phyloP scores from a whole-genome alignment of 2,888 invertebrate genomes.

The Parelbella ahira region DNA sequence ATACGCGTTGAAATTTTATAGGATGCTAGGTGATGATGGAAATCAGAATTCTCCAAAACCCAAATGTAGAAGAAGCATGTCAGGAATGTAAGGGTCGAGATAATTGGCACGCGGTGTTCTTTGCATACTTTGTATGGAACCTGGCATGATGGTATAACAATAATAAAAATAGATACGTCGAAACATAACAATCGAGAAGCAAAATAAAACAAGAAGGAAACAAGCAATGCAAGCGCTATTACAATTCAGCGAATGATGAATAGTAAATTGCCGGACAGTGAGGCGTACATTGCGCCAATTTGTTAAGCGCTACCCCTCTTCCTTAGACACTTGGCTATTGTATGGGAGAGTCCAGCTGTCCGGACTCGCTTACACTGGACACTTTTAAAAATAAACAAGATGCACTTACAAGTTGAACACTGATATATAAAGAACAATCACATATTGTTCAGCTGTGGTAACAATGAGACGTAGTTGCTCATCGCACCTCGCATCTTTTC shows the following conservation, averaged over 20 bases:
- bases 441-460: slow-evolving; percentile 41
- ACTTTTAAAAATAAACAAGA: slow-evolving; percentile 65
- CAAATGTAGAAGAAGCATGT: too few relatives aligned
- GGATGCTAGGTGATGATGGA: neutral
- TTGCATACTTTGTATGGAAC: too few relatives aligned
- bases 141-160: too few relatives aligned
- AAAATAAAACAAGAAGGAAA: slow-evolving; percentile 36
- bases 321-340: slow-evolving; percentile 31
- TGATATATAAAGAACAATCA: slow-evolving; percentile 41
- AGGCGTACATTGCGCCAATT: slow-evolving; percentile 48
- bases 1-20: too few relatives aligned
- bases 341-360: slow-evolving; percentile 25
- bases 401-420: slow-evolving; percentile 63
- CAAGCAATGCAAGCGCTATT: slow-evolving; percentile 44
- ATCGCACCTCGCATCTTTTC: too few relatives aligned
- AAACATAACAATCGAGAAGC: too few relatives aligned
- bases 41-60: too few relatives aligned
- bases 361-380: slow-evolving; percentile 38
- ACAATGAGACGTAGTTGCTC: slow-evolving; percentile 26
- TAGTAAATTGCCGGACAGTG: slow-evolving; percentile 54
- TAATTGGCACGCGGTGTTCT: too few relatives aligned
- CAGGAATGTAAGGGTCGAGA: too few relatives aligned
- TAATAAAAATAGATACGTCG: too few relatives aligned
- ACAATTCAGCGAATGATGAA: slow-evolving; percentile 51
- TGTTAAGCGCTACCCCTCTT: slow-evolving; percentile 52